A percentile compares a stretch with the other conserved stretches of the same genome.
phyloP scores from a whole-genome alignment of 2,888 invertebrate species.

The Nowickia ferox region DNA sequence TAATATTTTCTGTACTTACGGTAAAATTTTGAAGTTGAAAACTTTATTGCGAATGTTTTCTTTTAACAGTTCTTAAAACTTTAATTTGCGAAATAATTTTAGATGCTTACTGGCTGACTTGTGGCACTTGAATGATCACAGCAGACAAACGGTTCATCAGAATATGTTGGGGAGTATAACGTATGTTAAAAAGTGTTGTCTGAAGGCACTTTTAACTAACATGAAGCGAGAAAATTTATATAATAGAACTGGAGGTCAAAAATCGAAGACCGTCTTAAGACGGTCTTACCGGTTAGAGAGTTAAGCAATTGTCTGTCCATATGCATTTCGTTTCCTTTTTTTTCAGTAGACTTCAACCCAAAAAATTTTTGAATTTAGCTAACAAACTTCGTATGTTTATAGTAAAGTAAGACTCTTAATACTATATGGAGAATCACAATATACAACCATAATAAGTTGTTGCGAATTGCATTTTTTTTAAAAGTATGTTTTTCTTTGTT shows the following conservation, averaged over 20 bases:
- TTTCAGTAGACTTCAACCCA: too few species aligned
- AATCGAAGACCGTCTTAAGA: not conserved
- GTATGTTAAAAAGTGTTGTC: not conserved
- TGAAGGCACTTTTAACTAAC: not conserved
- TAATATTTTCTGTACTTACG: too few species aligned
- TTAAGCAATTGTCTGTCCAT: too few species aligned
- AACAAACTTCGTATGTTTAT: too few species aligned
- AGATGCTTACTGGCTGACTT: not conserved
- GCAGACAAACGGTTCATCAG: not conserved
- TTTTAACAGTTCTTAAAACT: not conserved
- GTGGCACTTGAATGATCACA: constrained; percentile 1
- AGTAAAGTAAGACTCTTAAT: too few species aligned
- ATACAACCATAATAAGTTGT: too few species aligned
- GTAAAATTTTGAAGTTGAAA: too few species aligned
- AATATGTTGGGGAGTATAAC: not conserved
- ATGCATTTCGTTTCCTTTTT: too few species aligned
- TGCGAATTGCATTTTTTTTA: not conserved
- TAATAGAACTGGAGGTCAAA: not conserved
- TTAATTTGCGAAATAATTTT: not conserved
- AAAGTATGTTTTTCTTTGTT: not conserved
- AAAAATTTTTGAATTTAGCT: too few species aligned
- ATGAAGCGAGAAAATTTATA: not conserved
- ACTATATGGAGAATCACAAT: too few species aligned
- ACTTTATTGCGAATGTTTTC: too few species aligned
- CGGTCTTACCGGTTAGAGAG: too few species aligned